These are phyloP conservation scores for Parnassius orleans DNA, from an alignment of 2,888 invertebrate genomes.

Conservation along the genomic window DNA sequence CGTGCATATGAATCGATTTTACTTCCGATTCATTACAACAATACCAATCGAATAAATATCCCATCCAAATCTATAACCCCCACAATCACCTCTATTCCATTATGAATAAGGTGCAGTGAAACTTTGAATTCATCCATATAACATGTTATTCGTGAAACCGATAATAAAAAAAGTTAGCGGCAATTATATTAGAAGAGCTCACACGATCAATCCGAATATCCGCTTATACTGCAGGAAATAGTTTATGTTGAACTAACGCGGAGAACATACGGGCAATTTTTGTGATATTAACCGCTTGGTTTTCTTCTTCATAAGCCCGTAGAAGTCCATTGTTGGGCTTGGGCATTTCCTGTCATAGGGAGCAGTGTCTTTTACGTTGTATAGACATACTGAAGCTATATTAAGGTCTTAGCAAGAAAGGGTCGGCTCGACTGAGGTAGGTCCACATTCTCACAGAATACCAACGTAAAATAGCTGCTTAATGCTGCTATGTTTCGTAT, in stretches of 20 bases:
- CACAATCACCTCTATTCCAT: neutral
- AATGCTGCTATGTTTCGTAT: too few species aligned
- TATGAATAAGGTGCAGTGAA: neutral
- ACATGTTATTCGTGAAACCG: constrained; percentile 24
- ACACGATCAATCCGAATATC: constrained; percentile 36
- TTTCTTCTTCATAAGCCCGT: too few species aligned
- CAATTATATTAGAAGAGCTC: constrained; percentile 41
- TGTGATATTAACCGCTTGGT: neutral
- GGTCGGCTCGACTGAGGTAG: too few species aligned
- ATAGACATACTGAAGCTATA: too few species aligned
- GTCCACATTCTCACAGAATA: too few species aligned
- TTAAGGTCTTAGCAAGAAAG: too few species aligned
- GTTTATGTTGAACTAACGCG: constrained; percentile 38
- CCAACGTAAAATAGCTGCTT: too few species aligned
- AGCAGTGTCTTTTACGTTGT: neutral
- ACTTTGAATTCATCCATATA: constrained; percentile 1
- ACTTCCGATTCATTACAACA: too few species aligned
- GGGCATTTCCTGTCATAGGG: neutral
- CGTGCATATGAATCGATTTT: too few species aligned
- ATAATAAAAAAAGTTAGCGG: constrained; percentile 37
- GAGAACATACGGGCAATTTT: constrained; percentile 25
- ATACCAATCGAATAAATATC: neutral
- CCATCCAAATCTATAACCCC: neutral
- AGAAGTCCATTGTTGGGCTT: too few species aligned
- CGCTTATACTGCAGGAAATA: constrained; percentile 43